Evolutionary conservation across 2,113 vertebrate species (phyloP), one percentile per base, ranked within the genome.

Genomic region (Sardina pilchardus): DNA sequence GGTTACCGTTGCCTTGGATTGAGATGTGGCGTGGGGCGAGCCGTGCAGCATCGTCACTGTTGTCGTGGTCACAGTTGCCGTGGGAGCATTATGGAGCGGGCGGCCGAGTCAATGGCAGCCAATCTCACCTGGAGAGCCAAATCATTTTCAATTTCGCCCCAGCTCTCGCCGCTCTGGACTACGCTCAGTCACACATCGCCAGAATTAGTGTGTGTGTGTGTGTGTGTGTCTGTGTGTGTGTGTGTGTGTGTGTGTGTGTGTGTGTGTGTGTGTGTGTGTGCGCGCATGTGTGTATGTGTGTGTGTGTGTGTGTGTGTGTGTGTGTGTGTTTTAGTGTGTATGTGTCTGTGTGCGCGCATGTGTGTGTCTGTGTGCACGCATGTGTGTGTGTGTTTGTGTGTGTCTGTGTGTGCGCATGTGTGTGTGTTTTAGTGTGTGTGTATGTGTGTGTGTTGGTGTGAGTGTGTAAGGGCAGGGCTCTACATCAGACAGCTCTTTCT

Each of bases 91-190:
- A 91, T 85, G 83, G 87, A 84, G 81, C 56, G 83, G 84, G 83
- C 89, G 86, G 85, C 48, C 39, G 86, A 89, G 87, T 86, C 71
- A 56, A 86, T 89, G 89, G 80, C 83, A 0, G 0, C 48, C 89
- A 90, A 88, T 92, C 93, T 91, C 91, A 85, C 91, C 84, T 90
- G 36, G 87, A 85, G 90, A 90, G 84, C 43, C 0, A 90, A 93
- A 92, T 88, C 19, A 78, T 88, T 92, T 90, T 92, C 43, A 86
- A 86, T 91, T 90, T 93, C 87, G 86, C 89, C 89, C 86, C 81
- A 84, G 48, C 2, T 17, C 85, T 67, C 43, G 43, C 88, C 78
- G 84, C 75, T 53, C 14, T 19, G 50, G 45, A 47, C 45, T 47
- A 3, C 50, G 2, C 1, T 53, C 50, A 2, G 50, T 53, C 50